Evolutionary conservation across 2,113 vertebrate species (phyloP).

Genomic region (Phocoena sinus): DNA sequence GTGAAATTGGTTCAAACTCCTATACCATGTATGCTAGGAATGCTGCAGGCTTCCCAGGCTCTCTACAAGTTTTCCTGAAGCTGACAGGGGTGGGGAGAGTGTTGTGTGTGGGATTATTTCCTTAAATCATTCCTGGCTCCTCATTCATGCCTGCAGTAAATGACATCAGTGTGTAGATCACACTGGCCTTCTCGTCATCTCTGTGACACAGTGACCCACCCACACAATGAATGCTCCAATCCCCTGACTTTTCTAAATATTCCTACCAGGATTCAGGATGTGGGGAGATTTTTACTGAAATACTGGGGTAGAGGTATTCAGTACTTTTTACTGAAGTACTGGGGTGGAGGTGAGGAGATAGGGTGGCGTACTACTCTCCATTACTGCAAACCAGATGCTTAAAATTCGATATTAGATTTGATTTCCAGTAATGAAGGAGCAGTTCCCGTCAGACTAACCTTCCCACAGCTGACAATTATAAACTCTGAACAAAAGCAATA

Average conservation of each 20-base stretch:
- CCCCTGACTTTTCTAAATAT: not conserved
- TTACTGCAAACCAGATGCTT: not conserved
- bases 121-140: not conserved
- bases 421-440: not conserved
- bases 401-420: not conserved
- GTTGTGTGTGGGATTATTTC: fast-evolving
- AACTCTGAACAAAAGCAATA: not conserved
- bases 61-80: not conserved
- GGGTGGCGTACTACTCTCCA: not conserved
- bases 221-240: not conserved
- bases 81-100: not conserved
- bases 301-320: not conserved
- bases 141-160: not conserved
- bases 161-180: not conserved
- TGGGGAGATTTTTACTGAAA: not conserved
- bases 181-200: not conserved
- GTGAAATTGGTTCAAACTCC: not conserved
- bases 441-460: too few relatives aligned
- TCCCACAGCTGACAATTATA: not conserved
- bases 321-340: too few relatives aligned
- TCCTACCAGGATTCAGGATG: not conserved
- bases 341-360: not conserved
- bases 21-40: fast-evolving
- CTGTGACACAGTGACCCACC: not conserved
- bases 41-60: not conserved